Base-by-base conservation (phyloP, 2,888 invertebrate genomes). In the Amaurobius ferox region DNA sequence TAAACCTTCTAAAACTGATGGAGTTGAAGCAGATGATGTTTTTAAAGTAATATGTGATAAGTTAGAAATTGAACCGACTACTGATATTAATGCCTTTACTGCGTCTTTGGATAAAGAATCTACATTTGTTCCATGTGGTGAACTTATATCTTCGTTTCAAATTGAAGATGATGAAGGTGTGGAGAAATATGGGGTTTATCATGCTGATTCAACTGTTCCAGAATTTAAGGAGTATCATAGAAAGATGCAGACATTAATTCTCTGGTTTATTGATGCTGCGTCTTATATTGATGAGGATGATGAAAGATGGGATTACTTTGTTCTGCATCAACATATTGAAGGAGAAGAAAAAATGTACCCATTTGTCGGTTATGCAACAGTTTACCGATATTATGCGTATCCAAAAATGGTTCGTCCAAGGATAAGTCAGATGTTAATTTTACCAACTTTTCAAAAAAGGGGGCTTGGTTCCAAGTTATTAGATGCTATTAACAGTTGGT, bases 251-350 rank as follows among this genome's bases (percentile, higher is more conserved):
- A 96, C 97, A 0, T 96, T 98, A 90, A 93, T 98, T 11, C 92
- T 98, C 85, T 98, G 97, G 96, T 99, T 95, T 92, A 97, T 99
- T 89, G 99, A 99, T 93, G 98, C 97, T 16, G 98, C 98, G 0
- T 96, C 96, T 40, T 98, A 95, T 90, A 96, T 99, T 89, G n/a
- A n/a, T n/a, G 98, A 98, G 91, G 96, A 96, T 91, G 99, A 99
- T 92, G 94, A 95, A 16, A 94, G 95, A 89, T 99, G 99, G 98
- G 94, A 94, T 79, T 96, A 95, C 90, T 96, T 96, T 90, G 66
- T 89, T 23, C 44, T 90, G 64, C 90, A 89, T 90, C 92, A 92
- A 88, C 92, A 92, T 86, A 92, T 92, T 88, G 90, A 90, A 88
- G 92, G 92, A 1, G 92, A 92, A 11, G 90, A 91, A 11, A 93